Evolutionary conservation across 2,797 vertebrate genomes (phyloP).

Genomic region (Scarus forsteni): DNA sequence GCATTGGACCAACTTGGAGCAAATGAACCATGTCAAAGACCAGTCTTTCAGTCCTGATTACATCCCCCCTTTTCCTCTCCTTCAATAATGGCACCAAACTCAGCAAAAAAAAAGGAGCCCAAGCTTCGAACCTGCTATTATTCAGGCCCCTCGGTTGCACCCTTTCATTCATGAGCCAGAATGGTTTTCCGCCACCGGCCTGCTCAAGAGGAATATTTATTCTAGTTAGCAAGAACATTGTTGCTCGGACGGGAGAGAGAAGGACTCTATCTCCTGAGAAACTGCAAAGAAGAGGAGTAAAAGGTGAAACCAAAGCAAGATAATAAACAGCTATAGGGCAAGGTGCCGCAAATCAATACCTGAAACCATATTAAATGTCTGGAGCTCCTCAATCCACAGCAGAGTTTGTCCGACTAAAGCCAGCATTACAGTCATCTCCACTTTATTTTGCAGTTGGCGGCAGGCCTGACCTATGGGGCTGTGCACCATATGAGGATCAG

Average conservation of each 20-base stretch:
- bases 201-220: conserved; percentile 64
- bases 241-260: conserved; percentile 34
- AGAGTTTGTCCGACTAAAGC: conserved; percentile 79
- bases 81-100: conserved; percentile 43
- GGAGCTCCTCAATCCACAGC: conserved; percentile 73
- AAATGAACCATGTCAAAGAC: conserved; percentile 77
- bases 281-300: conserved; percentile 59
- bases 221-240: conserved; percentile 45
- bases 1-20: conserved; percentile 63
- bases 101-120: conserved; percentile 41
- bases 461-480: conserved; percentile 29
- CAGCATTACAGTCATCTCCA: conserved; percentile 61
- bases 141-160: conserved; percentile 56
- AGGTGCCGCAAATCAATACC: conserved; percentile 76
- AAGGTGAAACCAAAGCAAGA: conserved; percentile 75
- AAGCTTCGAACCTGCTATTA: conserved; percentile 43
- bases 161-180: conserved; percentile 33
- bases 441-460: conserved; percentile 58
- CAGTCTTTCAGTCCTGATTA: conserved; percentile 68
- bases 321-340: conserved; percentile 76
- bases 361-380: conserved; percentile 83
- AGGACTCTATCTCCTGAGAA: conserved; percentile 61
- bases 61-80: conserved; percentile 21
- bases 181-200: conserved; percentile 39
- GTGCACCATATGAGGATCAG: conserved; percentile 12